These are phyloP conservation scores for Danio jaintianensis DNA, from an alignment of 2,797 vertebrate species.

Conservation along the genomic window DNA sequence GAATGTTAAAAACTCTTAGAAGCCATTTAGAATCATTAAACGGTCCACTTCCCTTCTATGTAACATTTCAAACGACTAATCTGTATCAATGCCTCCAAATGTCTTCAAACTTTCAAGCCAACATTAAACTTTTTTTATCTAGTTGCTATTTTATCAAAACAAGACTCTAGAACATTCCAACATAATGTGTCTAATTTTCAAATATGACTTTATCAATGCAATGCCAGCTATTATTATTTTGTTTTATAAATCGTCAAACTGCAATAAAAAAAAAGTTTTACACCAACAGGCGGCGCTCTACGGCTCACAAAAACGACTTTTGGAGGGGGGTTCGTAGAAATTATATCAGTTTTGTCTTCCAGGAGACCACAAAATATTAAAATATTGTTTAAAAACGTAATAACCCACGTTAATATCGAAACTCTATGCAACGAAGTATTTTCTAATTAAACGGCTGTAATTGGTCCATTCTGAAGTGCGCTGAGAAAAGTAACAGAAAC, in stretches of 20 bases:
- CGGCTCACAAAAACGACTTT: background rate
- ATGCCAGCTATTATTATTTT: too few relatives aligned
- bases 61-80: too few relatives aligned
- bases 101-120: too few relatives aligned
- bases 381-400: background rate
- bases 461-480: background rate
- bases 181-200: background rate
- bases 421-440: too few relatives aligned
- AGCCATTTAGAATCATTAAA: too few relatives aligned
- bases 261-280: too few relatives aligned
- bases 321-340: background rate
- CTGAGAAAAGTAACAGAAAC: slow-evolving; percentile 8
- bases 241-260: background rate
- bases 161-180: background rate
- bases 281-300: background rate
- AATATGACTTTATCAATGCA: background rate
- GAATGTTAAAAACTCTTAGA: too few relatives aligned
- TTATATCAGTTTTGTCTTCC: background rate
- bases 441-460: background rate
- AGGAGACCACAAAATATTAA: background rate
- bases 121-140: background rate
- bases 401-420: background rate
- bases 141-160: background rate
- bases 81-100: too few relatives aligned
- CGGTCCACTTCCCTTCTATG: too few relatives aligned